Base-by-base conservation (phyloP, 2,113 vertebrate genomes). In the Pimephales promelas region DNA sequence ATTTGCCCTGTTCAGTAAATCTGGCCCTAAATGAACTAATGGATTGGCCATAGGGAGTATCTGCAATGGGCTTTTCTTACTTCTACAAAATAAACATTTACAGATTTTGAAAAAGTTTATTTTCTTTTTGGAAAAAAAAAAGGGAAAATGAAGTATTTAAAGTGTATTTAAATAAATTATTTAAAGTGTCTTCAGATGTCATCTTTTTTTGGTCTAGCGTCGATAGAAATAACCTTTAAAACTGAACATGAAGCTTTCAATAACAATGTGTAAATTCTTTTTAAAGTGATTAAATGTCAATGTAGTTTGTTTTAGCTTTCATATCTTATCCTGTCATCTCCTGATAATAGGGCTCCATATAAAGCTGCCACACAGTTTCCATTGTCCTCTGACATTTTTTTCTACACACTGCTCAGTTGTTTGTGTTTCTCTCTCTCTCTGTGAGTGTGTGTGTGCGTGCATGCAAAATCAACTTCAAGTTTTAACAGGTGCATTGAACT, bases 301-400 rank as follows among this genome's bases (percentile, higher is more conserved):
- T 45, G 80, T 73, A 40, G 56, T 87, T 85, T 81, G 73, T 79
- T 85, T 83, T 59, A 73, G 75, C 79, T 57, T 52, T 36, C 28
- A 77, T 88, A 83, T 87, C 80, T 66, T 54, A 62, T 43, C 59
- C 34, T 36, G 64, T 59, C 77, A 85, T 86, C 85, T 84, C 14
- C 20, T 81, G 81, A 76, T 80, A 68, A 82, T 84, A 79, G 54
- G 9, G 49, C 73, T 59, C 9, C 36, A 28, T 45, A 76, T 84
- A 78, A 86, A 54, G 40, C 40, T 34, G 54, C 24, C 34, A 56
- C 76, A 76, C 66, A 57, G 49, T 28, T 40, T 61, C 79, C 34
- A 86, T 89, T 85, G 84, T 86, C 40, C 84, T 61, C 62, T 90
- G 79, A 79, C 79, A 82, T 71, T 81, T 84, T 74, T 75, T 79